Percentiles rank a stretch among this genome's conserved stretches.
Conservation (phyloP, 2,797 vertebrate genomes). For the Lacerta bilineata region DNA sequence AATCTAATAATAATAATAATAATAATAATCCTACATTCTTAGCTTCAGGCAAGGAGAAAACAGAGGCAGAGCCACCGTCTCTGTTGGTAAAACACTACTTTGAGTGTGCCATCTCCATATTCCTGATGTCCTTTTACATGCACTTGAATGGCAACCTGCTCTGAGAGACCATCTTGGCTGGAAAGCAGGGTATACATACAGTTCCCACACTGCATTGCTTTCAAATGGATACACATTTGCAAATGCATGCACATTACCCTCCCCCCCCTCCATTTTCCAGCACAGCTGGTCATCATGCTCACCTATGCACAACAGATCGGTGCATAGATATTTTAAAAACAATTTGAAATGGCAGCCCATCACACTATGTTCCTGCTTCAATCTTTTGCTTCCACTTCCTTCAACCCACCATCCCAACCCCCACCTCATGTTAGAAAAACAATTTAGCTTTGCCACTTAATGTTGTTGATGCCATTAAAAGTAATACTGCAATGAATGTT, state of each 20-base stretch:
- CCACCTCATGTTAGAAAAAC: conserved; percentile 58
- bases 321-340: conserved; percentile 16
- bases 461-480: conserved; percentile 80
- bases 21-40: too few species aligned
- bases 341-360: conserved; percentile 11
- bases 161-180: neutral
- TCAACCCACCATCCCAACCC: neutral
- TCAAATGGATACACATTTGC: neutral
- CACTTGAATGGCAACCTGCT: neutral
- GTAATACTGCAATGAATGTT: conserved; percentile 75
- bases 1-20: too few species aligned
- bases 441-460: conserved; percentile 77
- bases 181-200: neutral
- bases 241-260: neutral
- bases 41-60: neutral
- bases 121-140: neutral
- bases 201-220: neutral
- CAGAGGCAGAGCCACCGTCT: neutral
- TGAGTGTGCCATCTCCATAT: neutral
- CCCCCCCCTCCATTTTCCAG: neutral
- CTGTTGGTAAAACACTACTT: neutral
- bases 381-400: conserved; percentile 58
- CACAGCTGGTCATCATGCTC: neutral
- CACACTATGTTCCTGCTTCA: conserved; percentile 19
- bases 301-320: neutral